Conservation (phyloP, 1,140 invertebrate genomes). For the Globodera rostochiensis region DNA sequence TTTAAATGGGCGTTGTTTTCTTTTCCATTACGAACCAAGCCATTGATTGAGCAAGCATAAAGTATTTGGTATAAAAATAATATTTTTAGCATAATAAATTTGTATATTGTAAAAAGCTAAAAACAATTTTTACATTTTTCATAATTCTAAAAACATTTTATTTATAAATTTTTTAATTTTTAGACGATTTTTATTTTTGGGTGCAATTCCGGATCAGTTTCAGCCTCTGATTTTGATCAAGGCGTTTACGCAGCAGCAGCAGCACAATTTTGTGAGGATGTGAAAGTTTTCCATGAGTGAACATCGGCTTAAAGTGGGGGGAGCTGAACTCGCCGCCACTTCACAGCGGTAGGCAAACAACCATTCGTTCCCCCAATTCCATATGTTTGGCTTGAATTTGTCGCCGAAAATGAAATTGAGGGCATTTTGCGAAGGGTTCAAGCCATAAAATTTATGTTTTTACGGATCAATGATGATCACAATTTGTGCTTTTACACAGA, state of each 20-base stretch:
- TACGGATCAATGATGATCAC: too few species aligned
- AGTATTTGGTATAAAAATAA: not conserved
- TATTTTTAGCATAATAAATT: slow-evolving; percentile 8
- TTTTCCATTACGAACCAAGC: not conserved
- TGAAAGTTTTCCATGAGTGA: slow-evolving; percentile 5
- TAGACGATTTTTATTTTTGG: not conserved
- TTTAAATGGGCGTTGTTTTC: not conserved
- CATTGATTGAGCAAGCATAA: not conserved
- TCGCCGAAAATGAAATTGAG: too few species aligned
- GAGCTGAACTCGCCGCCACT: not conserved
- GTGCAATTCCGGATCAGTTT: not conserved
- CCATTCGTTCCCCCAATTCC: too few species aligned
- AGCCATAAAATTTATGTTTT: too few species aligned
- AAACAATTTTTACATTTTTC: not conserved
- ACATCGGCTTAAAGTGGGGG: not conserved
- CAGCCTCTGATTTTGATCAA: too few species aligned
- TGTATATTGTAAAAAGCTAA: not conserved
- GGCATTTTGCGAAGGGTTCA: too few species aligned
- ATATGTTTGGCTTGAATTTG: too few species aligned
- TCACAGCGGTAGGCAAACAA: not conserved
- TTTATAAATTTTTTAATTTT: not conserved
- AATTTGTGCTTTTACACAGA: too few species aligned
- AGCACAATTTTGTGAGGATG: not conserved
- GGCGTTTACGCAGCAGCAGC: not conserved
- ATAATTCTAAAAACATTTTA: not conserved